Conservation (phyloP, 2,113 vertebrate species). For the Anhinga anhinga region DNA sequence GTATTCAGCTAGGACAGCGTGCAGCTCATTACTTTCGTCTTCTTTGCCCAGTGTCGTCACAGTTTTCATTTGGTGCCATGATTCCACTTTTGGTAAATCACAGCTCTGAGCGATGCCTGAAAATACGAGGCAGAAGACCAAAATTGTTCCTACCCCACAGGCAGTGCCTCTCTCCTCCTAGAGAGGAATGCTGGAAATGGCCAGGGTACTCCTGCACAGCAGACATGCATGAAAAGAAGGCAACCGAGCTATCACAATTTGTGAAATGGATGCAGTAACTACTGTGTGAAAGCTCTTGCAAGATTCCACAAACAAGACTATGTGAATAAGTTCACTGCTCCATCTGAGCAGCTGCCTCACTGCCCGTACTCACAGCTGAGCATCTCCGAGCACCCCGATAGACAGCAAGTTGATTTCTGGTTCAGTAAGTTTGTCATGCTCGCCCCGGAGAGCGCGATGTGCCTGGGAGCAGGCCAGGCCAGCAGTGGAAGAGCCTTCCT, state of each 20-base stretch:
- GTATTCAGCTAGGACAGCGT: not conserved
- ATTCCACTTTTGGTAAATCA: not conserved
- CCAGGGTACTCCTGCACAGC: not conserved
- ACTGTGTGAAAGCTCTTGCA: accelerated
- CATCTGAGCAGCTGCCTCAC: not conserved
- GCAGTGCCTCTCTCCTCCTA: not conserved
- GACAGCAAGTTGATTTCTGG: not conserved
- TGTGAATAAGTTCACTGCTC: not conserved
- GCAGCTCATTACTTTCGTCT: not conserved
- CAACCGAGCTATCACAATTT: accelerated
- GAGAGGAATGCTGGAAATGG: not conserved
- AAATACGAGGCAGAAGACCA: not conserved
- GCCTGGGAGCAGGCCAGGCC: not conserved
- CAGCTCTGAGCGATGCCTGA: accelerated
- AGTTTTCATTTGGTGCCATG: not conserved
- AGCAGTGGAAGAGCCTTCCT: not conserved
- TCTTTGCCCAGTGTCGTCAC: not conserved
- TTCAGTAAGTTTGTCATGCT: not conserved
- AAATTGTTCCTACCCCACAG: not conserved
- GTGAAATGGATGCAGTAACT: not conserved
- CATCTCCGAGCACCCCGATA: not conserved
- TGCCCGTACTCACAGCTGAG: not conserved
- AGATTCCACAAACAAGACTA: not conserved
- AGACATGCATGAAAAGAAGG: accelerated
- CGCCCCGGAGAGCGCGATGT: accelerated